A percentile compares a stretch with the other conserved stretches of the same genome.
phyloP scores from a whole-genome alignment of 1,140 invertebrate genomes.

The Hycleus phaleratus region DNA sequence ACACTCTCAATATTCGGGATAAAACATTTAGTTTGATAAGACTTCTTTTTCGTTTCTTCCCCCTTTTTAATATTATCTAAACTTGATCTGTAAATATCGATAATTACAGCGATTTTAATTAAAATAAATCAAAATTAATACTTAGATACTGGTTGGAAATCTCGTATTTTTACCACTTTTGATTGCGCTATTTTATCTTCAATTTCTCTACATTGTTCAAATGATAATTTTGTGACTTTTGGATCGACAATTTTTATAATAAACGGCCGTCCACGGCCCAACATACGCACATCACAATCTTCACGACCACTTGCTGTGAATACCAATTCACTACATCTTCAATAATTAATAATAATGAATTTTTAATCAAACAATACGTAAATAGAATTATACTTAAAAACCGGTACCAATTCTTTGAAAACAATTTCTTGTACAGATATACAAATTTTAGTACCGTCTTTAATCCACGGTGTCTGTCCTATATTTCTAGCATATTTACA shows the following conservation, averaged over 20 bases:
- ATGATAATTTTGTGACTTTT: conserved; percentile 46
- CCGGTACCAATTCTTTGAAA: conserved; percentile 50
- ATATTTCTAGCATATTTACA: conserved; percentile 79
- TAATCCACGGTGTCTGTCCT: conserved; percentile 90
- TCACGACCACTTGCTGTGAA: conserved; percentile 89
- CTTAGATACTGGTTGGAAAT: conserved; percentile 47
- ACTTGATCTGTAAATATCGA: conserved; percentile 57
- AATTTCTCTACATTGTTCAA: conserved; percentile 46
- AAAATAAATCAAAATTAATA: too few relatives aligned
- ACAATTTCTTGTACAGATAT: conserved; percentile 91
- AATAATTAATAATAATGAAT: neutral
- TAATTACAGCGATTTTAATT: conserved; percentile 37
- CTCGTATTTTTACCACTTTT: conserved; percentile 53
- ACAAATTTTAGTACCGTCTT: conserved; percentile 72
- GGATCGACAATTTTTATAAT: conserved; percentile 74
- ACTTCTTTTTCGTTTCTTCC: conserved; percentile 79
- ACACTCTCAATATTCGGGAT: conserved; percentile 43
- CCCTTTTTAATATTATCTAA: conserved; percentile 71
- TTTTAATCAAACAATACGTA: neutral
- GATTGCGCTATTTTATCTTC: conserved; percentile 55
- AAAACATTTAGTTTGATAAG: conserved; percentile 72
- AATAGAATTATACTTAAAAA: conserved; percentile 41
- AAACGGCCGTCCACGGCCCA: conserved; percentile 83
- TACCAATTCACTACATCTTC: conserved; percentile 26
- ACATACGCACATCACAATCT: conserved; percentile 80